Percentiles rank a stretch among this genome's conserved stretches.
Evolutionary conservation across 2,797 vertebrate species (phyloP).

Genomic region (Dicrostonyx torquatus): DNA sequence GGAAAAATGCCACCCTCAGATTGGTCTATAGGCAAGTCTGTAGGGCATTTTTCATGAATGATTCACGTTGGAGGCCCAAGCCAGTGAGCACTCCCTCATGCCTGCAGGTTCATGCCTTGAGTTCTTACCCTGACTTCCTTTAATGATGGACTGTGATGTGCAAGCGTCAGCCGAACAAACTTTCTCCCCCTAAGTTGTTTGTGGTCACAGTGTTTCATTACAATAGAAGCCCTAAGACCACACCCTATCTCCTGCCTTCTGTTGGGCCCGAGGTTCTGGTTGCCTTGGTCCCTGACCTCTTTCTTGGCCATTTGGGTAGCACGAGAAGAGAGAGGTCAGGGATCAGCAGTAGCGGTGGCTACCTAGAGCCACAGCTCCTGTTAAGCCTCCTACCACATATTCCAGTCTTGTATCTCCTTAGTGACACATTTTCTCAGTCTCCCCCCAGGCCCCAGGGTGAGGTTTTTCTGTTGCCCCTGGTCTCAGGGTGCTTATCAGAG

Average conservation of each 20-base stretch:
- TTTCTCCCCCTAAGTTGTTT: background rate
- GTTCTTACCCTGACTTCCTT: background rate
- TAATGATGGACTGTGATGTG: background rate
- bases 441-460: too few relatives aligned
- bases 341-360: background rate
- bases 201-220: background rate
- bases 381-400: fast-evolving
- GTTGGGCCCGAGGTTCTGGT: background rate
- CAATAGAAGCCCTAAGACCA: background rate
- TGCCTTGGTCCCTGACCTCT: background rate
- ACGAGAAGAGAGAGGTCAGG: background rate
- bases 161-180: background rate
- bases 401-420: background rate
- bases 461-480: background rate
- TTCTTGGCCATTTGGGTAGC: background rate
- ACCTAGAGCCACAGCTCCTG: background rate
- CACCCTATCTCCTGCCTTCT: background rate
- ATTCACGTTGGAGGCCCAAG: background rate
- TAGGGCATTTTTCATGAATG: background rate
- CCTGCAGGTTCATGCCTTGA: background rate
- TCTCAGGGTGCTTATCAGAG: too few relatives aligned
- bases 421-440: background rate
- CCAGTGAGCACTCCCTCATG: background rate
- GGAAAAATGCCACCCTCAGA: background rate
- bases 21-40: background rate